Base-by-base conservation (phyloP, 2,888 invertebrate genomes). In the Ophioninae sp. region DNA sequence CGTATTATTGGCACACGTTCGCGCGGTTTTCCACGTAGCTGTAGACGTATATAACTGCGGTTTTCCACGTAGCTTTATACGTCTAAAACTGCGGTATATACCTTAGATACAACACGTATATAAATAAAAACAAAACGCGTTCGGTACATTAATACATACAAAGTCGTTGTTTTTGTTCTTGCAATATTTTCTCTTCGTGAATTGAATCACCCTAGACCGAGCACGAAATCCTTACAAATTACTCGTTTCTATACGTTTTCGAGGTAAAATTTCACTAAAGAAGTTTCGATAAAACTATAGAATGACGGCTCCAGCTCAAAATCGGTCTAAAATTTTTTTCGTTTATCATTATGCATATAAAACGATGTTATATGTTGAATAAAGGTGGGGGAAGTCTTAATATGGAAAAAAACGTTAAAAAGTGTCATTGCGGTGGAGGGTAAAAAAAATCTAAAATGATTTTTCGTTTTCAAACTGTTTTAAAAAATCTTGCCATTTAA, bases 1-100 rank as follows among this genome's bases (percentile, higher is more conserved):
- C 69, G 74, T 78, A 44, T 82, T 78, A 74, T 82, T 79, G 82
- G 78, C 82, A 82, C 82, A 82, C 56, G 74, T 69, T 82, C 58
- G 64, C 41, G 63, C 73, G 20, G 65, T 72, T 71, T 67, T 17
- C 17, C 81, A 68, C 81, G 67, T 69, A 51, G 72, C 68, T 71
- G 8, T 9, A 59, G 59, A 59, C 59, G 59, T 10, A 39, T 63
- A 72, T 23, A 51, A n/a, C n/a, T n/a, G n/a, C n/a, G n/a, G n/a
- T n/a, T n/a, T n/a, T n/a, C n/a, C 44, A 61, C 17, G 41, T 59
- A 39, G 3, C 30, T n/a, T 17, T 22, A 67, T 23, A 58, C 69
- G 69, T 30, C 30, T 30, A 30, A 30, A 30, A 3, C 30, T 30
- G 30, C 3, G 30, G 30, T 30, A 30, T 30, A 30, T 30, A 56